Percentiles rank a stretch among this genome's conserved stretches.
Evolutionary conservation across 2,113 vertebrate genomes (phyloP).

Genomic region (Ciconia stormi): DNA sequence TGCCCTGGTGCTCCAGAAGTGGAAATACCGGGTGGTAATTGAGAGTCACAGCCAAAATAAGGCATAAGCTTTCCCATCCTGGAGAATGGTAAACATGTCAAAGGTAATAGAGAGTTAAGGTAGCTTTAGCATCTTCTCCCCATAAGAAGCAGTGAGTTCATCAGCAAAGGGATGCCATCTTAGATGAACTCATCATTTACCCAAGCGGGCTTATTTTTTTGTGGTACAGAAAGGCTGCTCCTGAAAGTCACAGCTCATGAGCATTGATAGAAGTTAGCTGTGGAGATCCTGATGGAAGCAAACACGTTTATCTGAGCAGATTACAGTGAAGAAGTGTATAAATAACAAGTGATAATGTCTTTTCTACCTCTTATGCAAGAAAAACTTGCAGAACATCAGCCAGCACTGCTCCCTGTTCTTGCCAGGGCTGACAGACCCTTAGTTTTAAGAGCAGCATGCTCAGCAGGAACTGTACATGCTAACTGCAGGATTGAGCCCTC

Average conservation of each 20-base stretch:
- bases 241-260: neutral
- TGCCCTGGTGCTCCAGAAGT: neutral
- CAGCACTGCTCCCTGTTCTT: neutral
- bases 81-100: neutral
- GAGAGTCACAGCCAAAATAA: neutral
- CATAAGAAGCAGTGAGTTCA: neutral
- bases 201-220: neutral
- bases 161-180: neutral
- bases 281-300: neutral
- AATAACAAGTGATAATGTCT: neutral
- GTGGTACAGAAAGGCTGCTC: neutral
- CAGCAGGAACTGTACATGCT: neutral
- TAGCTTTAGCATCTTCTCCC: neutral
- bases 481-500: slow-evolving; percentile 20
- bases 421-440: neutral
- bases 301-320: neutral
- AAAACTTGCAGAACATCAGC: neutral
- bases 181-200: neutral
- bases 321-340: neutral
- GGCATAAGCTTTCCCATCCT: neutral
- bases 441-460: neutral
- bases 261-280: neutral
- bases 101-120: neutral
- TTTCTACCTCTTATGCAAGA: neutral
- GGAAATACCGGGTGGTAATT: neutral